Percentiles rank a stretch among this genome's conserved stretches.
Evolutionary conservation across 2,113 vertebrate genomes (phyloP).

Genomic region (Lethenteron camtschaticum): DNA sequence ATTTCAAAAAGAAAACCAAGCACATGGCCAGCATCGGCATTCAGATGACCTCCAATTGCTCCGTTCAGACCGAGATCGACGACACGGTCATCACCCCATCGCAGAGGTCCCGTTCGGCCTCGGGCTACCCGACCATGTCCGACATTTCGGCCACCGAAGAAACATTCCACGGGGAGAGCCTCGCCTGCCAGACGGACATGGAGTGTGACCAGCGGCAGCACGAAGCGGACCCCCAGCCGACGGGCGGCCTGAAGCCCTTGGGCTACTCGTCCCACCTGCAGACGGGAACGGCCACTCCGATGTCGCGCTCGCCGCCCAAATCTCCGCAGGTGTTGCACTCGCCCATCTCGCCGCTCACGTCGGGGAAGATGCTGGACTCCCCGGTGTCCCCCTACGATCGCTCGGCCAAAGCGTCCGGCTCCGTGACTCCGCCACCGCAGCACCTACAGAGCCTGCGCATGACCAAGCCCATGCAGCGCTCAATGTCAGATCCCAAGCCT

Average conservation of each 20-base stretch:
- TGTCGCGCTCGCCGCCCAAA: slow-evolving; percentile 51
- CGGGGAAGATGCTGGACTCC: slow-evolving; percentile 69
- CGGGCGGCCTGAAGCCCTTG: slow-evolving; percentile 14
- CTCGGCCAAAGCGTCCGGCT: slow-evolving; percentile 51
- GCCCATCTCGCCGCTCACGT: slow-evolving; percentile 59
- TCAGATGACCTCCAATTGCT: slow-evolving; percentile 89
- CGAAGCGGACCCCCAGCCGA: neutral
- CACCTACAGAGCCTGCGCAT: slow-evolving; percentile 52
- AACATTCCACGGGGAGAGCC: slow-evolving; percentile 58
- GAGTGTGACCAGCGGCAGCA: slow-evolving; percentile 17
- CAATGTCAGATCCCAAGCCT: slow-evolving; percentile 79
- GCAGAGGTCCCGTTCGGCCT: slow-evolving; percentile 47
- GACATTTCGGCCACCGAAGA: slow-evolving; percentile 87
- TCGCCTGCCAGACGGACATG: slow-evolving; percentile 72
- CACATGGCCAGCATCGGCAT: slow-evolving; percentile 81
- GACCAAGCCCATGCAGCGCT: slow-evolving; percentile 65
- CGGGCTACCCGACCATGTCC: slow-evolving; percentile 77
- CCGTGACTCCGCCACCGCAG: slow-evolving; percentile 48
- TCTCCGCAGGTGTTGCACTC: slow-evolving; percentile 75
- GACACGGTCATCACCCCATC: slow-evolving; percentile 60
- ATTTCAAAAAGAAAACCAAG: slow-evolving; percentile 36
- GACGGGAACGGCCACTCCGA: slow-evolving; percentile 51
- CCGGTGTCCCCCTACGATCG: slow-evolving; percentile 82
- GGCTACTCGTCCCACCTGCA: slow-evolving; percentile 61
- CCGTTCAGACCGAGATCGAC: slow-evolving; percentile 83